Evolutionary conservation across 2,797 vertebrate species (phyloP), one percentile per base, ranked within the genome.

Genomic region (Oreonectes daqikongensis): DNA sequence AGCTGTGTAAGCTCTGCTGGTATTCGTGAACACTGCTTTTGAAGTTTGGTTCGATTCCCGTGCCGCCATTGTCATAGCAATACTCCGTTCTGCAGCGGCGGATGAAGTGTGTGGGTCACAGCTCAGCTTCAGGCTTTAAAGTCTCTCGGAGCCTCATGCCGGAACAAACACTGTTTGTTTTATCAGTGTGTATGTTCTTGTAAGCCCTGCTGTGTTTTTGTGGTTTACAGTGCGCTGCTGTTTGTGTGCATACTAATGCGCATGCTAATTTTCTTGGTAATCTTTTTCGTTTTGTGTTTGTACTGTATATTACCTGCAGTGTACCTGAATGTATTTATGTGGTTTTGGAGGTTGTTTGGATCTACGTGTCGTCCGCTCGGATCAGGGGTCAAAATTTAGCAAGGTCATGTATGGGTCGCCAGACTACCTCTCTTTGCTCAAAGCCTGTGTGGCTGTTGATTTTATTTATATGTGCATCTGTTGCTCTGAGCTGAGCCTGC

Each of bases 381-480:
- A 66, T 35, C 28, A 32, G 60, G 8, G 20, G 40, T 52, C 5
- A 50, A 35, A 75, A 44, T 75, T 42, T 42, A 18, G 63, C 64
- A 72, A 66, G 70, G 55, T 80, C 75, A 80, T 77, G 72, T 80
- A 60, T 67, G 24, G 57, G 72, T 81, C 28, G 30, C 72, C 82
- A 80, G 71, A 14, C 72, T 80, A 59, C 22, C 20, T 52, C 20
- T 75, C 48, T 79, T 77, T 84, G 71, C 81, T 32, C 75, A 80
- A 69, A 78, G 79, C 48, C 84, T 83, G 38, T 79, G n/a, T 68
- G 26, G 64, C 63, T 69, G 70, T 79, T 80, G 84, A 78, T 81
- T 84, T 88, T 87, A 87, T 90, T 90, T 81, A 87, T 83, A 60
- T 3, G 4, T 72, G 28, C 66, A 64, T 82, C 75, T 78, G 74